Evolutionary conservation across 1,140 invertebrate species (phyloP).

Genomic region (Drosophila truncata): DNA sequence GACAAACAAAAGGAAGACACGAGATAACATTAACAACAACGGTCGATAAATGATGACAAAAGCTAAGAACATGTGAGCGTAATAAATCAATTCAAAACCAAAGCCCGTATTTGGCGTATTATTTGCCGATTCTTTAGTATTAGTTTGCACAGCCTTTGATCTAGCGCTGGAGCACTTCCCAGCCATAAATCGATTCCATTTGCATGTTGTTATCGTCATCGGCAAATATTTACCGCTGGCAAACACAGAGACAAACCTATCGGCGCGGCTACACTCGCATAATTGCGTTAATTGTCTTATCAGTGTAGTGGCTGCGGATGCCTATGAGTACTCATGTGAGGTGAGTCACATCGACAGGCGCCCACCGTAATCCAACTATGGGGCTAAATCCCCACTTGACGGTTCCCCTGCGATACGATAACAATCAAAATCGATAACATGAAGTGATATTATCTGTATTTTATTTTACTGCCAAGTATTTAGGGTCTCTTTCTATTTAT

Average conservation of each 20-base stretch:
- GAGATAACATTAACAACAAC: slow-evolving; percentile 36
- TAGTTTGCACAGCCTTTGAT: slow-evolving; percentile 40
- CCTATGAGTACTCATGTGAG: background rate
- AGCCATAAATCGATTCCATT: slow-evolving; percentile 39
- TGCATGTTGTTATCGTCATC: slow-evolving; percentile 65
- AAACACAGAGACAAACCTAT: slow-evolving; percentile 32
- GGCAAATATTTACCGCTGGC: slow-evolving; percentile 62
- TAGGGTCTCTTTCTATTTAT: background rate
- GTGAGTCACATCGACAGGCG: slow-evolving; percentile 27
- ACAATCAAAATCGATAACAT: slow-evolving; percentile 1
- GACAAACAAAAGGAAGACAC: slow-evolving; percentile 45
- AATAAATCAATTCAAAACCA: slow-evolving; percentile 62
- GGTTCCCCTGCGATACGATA: background rate
- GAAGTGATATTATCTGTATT: background rate
- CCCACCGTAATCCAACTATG: slow-evolving; percentile 13
- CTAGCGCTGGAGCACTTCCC: slow-evolving; percentile 8
- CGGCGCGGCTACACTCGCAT: slow-evolving; percentile 37
- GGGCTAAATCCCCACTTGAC: slow-evolving; percentile 3
- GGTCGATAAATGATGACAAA: slow-evolving; percentile 61
- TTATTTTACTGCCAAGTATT: background rate
- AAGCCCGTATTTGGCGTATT: slow-evolving; percentile 54
- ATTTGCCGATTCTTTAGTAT: slow-evolving; percentile 79
- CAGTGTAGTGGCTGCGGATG: slow-evolving; percentile 26
- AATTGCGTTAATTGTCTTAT: slow-evolving; percentile 70
- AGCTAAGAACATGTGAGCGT: slow-evolving; percentile 52